These are phyloP conservation scores for Mylabris sibirica DNA, from an alignment of 2,888 invertebrate species.

Conservation along the genomic window DNA sequence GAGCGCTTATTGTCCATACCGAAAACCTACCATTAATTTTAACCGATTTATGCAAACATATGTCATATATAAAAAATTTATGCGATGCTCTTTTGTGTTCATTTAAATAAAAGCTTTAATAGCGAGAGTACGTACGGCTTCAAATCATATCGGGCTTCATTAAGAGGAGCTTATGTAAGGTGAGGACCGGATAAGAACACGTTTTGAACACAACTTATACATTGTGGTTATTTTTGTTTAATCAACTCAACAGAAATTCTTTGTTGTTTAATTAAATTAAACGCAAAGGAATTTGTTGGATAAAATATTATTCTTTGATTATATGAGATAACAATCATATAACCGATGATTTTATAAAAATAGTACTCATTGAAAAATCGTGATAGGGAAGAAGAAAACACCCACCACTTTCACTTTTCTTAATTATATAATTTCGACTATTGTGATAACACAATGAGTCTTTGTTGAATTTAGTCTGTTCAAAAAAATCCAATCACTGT, in stretches of 20 bases:
- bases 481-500: not conserved
- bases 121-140: not conserved
- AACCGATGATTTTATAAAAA: not conserved
- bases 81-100: constrained; percentile 19
- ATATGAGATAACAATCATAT: not conserved
- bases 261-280: not conserved
- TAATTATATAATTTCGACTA: constrained; percentile 7
- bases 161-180: not conserved
- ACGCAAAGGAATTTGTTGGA: not conserved
- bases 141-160: not conserved
- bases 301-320: not conserved
- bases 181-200: not conserved
- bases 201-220: too few species aligned
- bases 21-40: constrained; percentile 28
- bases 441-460: constrained; percentile 3
- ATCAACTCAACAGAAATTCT: too few species aligned
- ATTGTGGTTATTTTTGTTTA: too few species aligned
- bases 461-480: not conserved
- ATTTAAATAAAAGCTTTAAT: constrained; percentile 8
- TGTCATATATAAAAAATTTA: constrained; percentile 27
- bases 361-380: not conserved
- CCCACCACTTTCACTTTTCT: constrained; percentile 7
- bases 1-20: constrained; percentile 17
- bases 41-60: constrained; percentile 14
- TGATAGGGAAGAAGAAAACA: not conserved